Percentiles rank a stretch among this genome's conserved stretches.
phyloP scores from a whole-genome alignment of 2,113 vertebrate species.

The Nipponia nippon region DNA sequence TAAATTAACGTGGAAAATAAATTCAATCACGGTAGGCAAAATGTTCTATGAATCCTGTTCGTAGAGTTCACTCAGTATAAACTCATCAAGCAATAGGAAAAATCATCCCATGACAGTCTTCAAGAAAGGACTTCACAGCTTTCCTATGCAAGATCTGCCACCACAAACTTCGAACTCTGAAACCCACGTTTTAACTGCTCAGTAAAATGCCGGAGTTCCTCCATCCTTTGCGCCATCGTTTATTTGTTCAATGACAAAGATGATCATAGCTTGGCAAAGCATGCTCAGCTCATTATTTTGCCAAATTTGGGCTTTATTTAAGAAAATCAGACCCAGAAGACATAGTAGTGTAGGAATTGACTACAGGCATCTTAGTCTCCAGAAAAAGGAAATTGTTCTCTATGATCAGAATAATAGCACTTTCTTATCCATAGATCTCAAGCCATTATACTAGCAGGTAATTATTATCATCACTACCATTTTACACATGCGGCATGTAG shows the following conservation, averaged over 20 bases:
- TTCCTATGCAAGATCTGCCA: neutral
- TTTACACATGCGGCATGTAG: fast-evolving
- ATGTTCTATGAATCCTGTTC: neutral
- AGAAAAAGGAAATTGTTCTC: neutral
- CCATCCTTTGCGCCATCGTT: neutral
- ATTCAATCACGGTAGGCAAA: neutral
- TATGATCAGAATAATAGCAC: neutral
- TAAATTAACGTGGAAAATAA: neutral
- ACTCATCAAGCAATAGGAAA: neutral
- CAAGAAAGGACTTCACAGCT: neutral
- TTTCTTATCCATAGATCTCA: neutral
- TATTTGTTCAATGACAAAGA: neutral
- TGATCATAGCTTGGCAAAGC: neutral
- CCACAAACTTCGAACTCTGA: neutral
- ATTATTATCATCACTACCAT: neutral
- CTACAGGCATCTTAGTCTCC: neutral
- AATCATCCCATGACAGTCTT: neutral
- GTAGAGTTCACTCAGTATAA: neutral
- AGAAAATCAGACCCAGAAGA: neutral
- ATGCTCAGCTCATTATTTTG: neutral
- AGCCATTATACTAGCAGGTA: neutral
- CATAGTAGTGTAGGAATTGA: neutral
- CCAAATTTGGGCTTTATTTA: neutral
- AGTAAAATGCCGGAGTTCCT: neutral
- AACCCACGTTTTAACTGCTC: neutral